phyloP scores from a whole-genome alignment of 2,797 vertebrate genomes.

The Mormyrus hasselquistii region DNA sequence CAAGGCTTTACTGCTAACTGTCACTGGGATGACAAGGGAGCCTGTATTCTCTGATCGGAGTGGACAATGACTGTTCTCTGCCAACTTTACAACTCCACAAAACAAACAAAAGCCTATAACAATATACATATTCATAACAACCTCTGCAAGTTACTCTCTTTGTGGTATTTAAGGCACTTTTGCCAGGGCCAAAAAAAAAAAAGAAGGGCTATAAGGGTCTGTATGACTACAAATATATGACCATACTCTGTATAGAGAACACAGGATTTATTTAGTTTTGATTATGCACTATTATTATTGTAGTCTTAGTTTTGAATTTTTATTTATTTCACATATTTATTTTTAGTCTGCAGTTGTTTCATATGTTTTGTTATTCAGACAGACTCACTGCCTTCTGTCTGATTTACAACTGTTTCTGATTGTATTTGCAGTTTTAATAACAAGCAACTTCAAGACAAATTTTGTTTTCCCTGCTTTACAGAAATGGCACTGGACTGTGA shows the following conservation, averaged over 20 bases:
- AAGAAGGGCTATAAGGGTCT: background rate
- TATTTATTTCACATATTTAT: background rate
- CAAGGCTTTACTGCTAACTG: too few species aligned
- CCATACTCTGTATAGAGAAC: background rate
- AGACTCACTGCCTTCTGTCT: background rate
- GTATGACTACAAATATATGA: background rate
- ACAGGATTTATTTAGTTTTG: background rate
- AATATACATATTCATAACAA: background rate
- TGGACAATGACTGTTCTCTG: background rate
- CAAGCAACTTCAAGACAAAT: background rate
- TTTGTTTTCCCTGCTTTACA: background rate
- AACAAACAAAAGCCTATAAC: background rate
- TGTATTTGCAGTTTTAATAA: background rate
- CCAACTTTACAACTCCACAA: background rate
- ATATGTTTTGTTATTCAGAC: background rate
- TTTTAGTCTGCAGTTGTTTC: background rate
- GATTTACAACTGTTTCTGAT: background rate
- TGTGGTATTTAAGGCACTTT: background rate
- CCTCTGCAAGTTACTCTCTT: background rate
- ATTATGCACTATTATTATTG: background rate
- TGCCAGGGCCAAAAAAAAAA: background rate
- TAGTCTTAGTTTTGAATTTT: background rate
- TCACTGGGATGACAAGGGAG: too few species aligned
- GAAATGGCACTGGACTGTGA: background rate
- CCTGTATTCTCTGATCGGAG: background rate